Percentiles rank a stretch among this genome's conserved stretches.
Evolutionary conservation across 2,797 vertebrate genomes (phyloP).

Genomic region (Cuculus canorus): DNA sequence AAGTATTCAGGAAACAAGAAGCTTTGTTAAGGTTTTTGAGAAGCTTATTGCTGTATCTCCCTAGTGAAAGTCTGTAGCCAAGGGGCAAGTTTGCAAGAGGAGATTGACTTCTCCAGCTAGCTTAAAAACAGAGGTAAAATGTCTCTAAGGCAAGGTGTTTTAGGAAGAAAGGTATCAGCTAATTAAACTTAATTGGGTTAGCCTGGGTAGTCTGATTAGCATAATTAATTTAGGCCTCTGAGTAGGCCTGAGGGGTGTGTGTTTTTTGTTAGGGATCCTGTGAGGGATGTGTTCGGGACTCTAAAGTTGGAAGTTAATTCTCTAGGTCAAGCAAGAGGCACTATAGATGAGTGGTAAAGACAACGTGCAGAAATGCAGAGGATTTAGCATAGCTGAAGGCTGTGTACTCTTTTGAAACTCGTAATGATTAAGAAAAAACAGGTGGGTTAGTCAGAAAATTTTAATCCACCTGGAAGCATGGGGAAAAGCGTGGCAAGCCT

Average conservation of each 20-base stretch:
- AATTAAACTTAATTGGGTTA: slow-evolving; percentile 76
- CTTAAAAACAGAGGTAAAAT: slow-evolving; percentile 62
- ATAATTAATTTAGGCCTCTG: slow-evolving; percentile 75
- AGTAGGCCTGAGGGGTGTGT: slow-evolving; percentile 54
- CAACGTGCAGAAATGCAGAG: neutral
- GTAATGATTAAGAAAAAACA: neutral
- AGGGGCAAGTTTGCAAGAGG: slow-evolving; percentile 46
- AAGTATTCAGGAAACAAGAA: slow-evolving; percentile 7
- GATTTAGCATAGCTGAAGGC: neutral
- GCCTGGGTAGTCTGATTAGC: slow-evolving; percentile 59
- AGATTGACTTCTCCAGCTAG: slow-evolving; percentile 43
- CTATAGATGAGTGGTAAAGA: neutral
- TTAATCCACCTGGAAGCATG: neutral
- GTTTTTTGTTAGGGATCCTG: slow-evolving; percentile 27
- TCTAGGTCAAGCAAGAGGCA: neutral
- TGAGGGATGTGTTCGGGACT: slow-evolving; percentile 26
- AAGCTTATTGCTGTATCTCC: slow-evolving; percentile 19
- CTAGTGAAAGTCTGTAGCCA: slow-evolving; percentile 18
- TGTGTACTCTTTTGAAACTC: neutral
- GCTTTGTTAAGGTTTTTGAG: neutral
- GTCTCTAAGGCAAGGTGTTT: slow-evolving; percentile 62
- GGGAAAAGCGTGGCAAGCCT: no score
- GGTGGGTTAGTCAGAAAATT: neutral
- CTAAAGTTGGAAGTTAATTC: neutral
- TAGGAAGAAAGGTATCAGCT: slow-evolving; percentile 56